Percentiles rank a stretch among this genome's conserved stretches.
phyloP scores from a whole-genome alignment of 2,113 vertebrate species.

The Reinhardtius hippoglossoides region DNA sequence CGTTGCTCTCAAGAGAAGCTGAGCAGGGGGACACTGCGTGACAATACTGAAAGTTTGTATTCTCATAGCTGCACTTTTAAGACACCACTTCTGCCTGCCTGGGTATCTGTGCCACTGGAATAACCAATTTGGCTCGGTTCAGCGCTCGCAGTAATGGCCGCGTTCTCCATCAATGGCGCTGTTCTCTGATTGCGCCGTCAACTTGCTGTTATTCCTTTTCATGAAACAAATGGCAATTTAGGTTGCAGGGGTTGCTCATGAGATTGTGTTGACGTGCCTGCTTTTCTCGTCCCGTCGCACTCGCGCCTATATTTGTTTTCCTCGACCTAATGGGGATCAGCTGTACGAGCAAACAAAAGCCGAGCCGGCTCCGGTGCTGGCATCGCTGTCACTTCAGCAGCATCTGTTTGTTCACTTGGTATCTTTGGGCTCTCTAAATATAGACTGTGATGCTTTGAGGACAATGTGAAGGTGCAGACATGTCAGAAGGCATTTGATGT shows the following conservation, averaged over 20 bases:
- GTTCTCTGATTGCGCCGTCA: constrained; percentile 62
- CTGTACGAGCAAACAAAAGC: constrained; percentile 33
- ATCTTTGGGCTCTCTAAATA: constrained; percentile 36
- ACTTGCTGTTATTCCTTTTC: constrained; percentile 17
- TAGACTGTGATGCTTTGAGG: constrained; percentile 6
- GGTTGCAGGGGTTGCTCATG: constrained; percentile 11
- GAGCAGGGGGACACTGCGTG: neutral
- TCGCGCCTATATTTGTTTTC: constrained; percentile 16
- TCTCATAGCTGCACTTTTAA: constrained; percentile 16
- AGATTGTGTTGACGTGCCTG: neutral
- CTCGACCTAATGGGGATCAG: constrained; percentile 38
- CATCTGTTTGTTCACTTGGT: constrained; percentile 34
- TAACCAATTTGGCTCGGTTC: constrained; percentile 47
- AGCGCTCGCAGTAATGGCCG: constrained; percentile 30
- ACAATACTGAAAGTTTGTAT: neutral
- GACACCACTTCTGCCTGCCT: constrained; percentile 12
- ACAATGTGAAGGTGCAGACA: constrained; percentile 10
- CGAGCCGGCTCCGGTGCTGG: constrained; percentile 21
- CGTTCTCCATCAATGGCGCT: constrained; percentile 23
- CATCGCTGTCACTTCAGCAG: constrained; percentile 34
- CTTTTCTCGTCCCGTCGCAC: neutral
- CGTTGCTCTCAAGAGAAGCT: neutral
- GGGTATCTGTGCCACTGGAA: constrained; percentile 28
- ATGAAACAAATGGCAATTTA: constrained; percentile 50
- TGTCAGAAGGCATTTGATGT: constrained; percentile 10